Conservation (phyloP, 2,888 invertebrate genomes). For the Monochamus alternatus region DNA sequence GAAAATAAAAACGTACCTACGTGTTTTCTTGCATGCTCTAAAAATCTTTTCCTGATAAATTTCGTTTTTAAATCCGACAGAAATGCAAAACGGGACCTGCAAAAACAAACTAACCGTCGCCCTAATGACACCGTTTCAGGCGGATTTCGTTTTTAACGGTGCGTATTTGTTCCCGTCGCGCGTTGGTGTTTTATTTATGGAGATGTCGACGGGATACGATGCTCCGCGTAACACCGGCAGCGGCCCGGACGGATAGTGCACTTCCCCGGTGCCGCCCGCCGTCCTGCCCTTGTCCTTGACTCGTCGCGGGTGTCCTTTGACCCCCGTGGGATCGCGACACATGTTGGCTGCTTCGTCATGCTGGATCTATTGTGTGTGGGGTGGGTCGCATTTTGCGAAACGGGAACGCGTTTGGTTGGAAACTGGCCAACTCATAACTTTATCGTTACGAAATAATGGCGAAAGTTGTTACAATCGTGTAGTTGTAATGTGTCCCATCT, state of each 20-base stretch:
- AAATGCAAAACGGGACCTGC: not conserved
- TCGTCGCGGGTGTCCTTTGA: conserved; percentile 16
- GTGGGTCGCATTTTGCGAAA: conserved; percentile 1
- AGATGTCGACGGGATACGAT: not conserved
- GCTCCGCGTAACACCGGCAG: conserved; percentile 7
- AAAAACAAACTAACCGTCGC: not conserved
- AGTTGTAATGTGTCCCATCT: not conserved
- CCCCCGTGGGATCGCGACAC: conserved; percentile 30
- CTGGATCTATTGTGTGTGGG: not conserved
- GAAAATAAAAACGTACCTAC: too few relatives aligned
- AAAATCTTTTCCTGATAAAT: not conserved
- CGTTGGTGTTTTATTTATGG: conserved; percentile 12
- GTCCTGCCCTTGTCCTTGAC: conserved; percentile 30
- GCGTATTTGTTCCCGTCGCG: conserved; percentile 17
- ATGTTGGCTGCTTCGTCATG: conserved; percentile 25
- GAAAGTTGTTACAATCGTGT: not conserved
- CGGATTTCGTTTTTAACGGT: not conserved
- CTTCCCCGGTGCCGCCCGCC: conserved; percentile 1
- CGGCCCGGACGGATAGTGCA: not conserved
- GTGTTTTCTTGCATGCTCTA: not conserved
- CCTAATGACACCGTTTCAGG: not conserved
- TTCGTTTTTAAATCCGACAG: not conserved
- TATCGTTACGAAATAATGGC: not conserved
- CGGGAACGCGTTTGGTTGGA: not conserved
- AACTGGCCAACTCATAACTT: not conserved